Conservation (phyloP, 2,113 vertebrate species). For the Scortum barcoo region DNA sequence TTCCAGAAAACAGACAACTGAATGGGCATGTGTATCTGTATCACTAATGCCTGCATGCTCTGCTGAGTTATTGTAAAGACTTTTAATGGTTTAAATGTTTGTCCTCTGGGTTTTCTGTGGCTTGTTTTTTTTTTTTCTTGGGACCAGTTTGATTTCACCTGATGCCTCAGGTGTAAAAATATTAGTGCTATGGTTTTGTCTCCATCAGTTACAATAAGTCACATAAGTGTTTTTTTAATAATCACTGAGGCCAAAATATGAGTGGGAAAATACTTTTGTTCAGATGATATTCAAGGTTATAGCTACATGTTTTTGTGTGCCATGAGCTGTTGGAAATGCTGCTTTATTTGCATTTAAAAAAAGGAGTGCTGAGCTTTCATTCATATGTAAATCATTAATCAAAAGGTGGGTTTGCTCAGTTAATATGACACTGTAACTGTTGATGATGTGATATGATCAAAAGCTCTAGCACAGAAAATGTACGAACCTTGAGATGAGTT, state of each 20-base stretch:
- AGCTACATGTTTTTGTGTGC: neutral
- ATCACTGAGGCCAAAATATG: neutral
- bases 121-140: neutral
- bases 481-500: neutral
- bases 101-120: neutral
- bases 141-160: neutral
- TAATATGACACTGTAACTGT: neutral
- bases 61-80: neutral
- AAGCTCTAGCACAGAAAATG: neutral
- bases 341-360: conserved; percentile 9
- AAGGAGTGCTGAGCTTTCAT: neutral
- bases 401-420: neutral
- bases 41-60: neutral
- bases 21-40: neutral
- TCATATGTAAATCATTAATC: neutral
- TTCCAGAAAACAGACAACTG: neutral
- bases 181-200: neutral
- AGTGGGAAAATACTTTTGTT: neutral
- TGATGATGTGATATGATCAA: neutral
- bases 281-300: neutral
- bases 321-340: neutral
- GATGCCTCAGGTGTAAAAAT: neutral
- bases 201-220: neutral
- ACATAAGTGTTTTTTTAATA: neutral
- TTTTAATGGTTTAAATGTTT: neutral